Evolutionary conservation across 2,888 invertebrate genomes (phyloP).

Genomic region (Noctua comes): DNA sequence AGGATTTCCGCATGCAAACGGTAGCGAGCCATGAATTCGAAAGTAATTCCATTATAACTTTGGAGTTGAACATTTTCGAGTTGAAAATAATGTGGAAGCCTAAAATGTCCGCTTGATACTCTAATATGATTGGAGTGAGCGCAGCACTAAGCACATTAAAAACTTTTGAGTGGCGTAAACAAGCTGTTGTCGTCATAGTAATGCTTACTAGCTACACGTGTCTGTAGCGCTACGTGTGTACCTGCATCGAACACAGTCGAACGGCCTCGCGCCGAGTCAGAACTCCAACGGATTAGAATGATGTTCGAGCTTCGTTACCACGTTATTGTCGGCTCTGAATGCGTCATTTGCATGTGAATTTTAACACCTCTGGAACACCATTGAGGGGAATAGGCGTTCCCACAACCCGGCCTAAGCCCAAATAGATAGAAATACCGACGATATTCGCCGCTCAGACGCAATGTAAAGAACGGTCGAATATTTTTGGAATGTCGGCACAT

Average conservation of each 20-base stretch:
- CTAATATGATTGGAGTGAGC: constrained; percentile 83
- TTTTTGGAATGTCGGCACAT: constrained; percentile 57
- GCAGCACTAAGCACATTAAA: constrained; percentile 77
- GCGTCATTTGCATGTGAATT: constrained; percentile 61
- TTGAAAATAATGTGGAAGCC: constrained; percentile 80
- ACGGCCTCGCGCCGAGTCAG: constrained; percentile 15
- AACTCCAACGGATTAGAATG: constrained; percentile 50
- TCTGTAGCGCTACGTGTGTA: constrained; percentile 17
- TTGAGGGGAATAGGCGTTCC: constrained; percentile 40
- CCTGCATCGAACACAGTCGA: constrained; percentile 16
- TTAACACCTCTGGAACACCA: constrained; percentile 56
- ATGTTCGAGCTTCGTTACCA: constrained; percentile 50
- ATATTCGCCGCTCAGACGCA: constrained; percentile 34
- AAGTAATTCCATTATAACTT: constrained; percentile 88
- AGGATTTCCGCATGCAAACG: constrained; percentile 74
- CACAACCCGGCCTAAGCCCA: constrained; percentile 29
- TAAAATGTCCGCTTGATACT: constrained; percentile 80
- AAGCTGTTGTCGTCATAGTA: constrained; percentile 65
- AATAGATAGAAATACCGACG: constrained; percentile 57
- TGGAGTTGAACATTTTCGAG: constrained; percentile 79
- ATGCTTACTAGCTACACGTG: constrained; percentile 8
- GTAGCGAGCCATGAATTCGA: constrained; percentile 80
- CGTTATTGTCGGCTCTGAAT: constrained; percentile 57
- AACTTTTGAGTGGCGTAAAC: constrained; percentile 83
- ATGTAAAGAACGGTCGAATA: constrained; percentile 54